phyloP scores from a whole-genome alignment of 2,888 invertebrate genomes.

The Netelia fuscicornis region DNA sequence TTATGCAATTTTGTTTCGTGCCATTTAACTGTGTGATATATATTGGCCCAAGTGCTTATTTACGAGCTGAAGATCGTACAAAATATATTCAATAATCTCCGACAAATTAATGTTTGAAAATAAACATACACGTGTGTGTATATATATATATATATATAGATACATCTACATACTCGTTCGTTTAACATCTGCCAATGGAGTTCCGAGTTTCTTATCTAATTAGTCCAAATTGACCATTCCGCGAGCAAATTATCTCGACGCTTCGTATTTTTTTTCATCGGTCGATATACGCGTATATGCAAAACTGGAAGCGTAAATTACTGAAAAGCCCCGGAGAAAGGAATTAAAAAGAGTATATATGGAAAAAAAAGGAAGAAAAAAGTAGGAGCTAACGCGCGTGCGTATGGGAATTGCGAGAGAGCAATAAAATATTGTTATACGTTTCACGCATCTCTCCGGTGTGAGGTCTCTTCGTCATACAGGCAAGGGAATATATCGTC shows the following conservation, averaged over 20 bases:
- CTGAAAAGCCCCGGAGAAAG: slow-evolving; percentile 27
- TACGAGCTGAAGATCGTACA: no score
- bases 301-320: slow-evolving; percentile 13
- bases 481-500: slow-evolving; percentile 38
- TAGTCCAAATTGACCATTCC: slow-evolving; percentile 53
- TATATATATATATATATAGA: background rate
- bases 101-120: no score
- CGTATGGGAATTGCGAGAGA: slow-evolving; percentile 66
- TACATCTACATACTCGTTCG: background rate
- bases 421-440: slow-evolving; percentile 68
- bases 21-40: no score
- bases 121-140: background rate
- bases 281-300: slow-evolving; percentile 23
- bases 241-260: slow-evolving; percentile 41
- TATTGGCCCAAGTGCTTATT: no score
- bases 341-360: background rate
- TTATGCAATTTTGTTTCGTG: background rate
- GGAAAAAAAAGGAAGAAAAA: slow-evolving; percentile 6
- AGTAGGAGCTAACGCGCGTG: slow-evolving; percentile 48
- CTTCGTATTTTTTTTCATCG: slow-evolving; percentile 19
- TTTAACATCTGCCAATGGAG: slow-evolving; percentile 37
- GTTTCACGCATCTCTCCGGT: slow-evolving; percentile 24
- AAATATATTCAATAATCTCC: no score
- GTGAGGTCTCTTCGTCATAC: slow-evolving; percentile 29
- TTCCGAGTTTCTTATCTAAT: slow-evolving; percentile 53